These are phyloP conservation scores for Dallia pectoralis DNA, from an alignment of 2,797 vertebrate species.

Conservation along the genomic window DNA sequence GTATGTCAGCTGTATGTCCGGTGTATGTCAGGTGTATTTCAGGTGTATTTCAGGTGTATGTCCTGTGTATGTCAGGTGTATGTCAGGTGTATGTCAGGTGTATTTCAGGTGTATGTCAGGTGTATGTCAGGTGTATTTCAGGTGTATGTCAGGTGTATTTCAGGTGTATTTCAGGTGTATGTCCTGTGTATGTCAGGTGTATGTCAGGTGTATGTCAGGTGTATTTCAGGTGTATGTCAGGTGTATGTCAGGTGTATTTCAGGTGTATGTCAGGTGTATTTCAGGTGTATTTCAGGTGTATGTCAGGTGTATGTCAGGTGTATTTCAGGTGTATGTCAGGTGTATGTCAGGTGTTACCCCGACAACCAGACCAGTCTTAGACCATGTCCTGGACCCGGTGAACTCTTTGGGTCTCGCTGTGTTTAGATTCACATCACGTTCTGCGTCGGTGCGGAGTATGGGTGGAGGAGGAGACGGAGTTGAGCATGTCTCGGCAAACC, in stretches of 20 bases:
- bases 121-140: conserved; percentile 66
- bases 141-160: conserved; percentile 66
- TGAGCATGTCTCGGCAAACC: conserved; percentile 31
- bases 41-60: no score
- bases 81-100: no score
- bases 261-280: conserved; percentile 65
- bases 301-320: conserved; percentile 65
- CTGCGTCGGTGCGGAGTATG: conserved; percentile 51
- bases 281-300: conserved; percentile 65
- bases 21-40: conserved; percentile 62
- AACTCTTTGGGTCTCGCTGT: neutral
- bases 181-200: conserved; percentile 62
- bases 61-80: conserved; percentile 62
- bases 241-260: conserved; percentile 66
- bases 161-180: no score
- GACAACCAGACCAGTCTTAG: neutral
- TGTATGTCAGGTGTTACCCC: no score
- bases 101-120: conserved; percentile 63
- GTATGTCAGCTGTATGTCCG: conserved; percentile 64
- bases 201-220: no score
- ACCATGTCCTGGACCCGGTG: neutral
- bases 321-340: conserved; percentile 58
- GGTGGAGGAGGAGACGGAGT: conserved; percentile 41
- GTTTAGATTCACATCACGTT: conserved; percentile 31
- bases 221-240: conserved; percentile 65